Conservation (phyloP, 2,888 invertebrate genomes). For the Drosophila cracens region DNA sequence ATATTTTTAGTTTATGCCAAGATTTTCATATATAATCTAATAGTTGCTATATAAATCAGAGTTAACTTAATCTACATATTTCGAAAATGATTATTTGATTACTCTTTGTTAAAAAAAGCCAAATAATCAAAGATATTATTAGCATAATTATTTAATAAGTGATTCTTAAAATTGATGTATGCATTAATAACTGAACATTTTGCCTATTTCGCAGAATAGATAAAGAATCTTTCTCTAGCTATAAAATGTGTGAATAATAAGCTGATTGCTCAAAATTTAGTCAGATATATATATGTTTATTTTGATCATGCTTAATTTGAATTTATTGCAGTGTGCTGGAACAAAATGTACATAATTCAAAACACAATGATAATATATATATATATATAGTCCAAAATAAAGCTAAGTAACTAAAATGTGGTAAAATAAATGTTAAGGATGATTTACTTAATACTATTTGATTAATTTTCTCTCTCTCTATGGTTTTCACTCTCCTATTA, state of each 20-base stretch:
- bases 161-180: not conserved
- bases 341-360: not conserved
- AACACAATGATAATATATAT: not conserved
- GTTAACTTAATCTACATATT: too few species aligned
- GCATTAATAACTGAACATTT: not conserved
- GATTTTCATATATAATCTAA: not conserved
- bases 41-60: not conserved
- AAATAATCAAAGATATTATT: not conserved
- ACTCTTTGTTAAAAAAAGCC: not conserved
- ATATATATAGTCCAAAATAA: not conserved
- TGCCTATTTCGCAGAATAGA: not conserved
- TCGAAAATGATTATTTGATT: too few species aligned
- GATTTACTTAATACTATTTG: not conserved
- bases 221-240: not conserved
- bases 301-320: not conserved
- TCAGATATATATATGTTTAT: not conserved
- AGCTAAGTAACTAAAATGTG: not conserved
- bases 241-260: too few species aligned
- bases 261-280: not conserved
- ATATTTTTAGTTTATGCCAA: not conserved
- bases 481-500: not conserved
- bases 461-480: not conserved
- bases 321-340: not conserved
- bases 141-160: not conserved
- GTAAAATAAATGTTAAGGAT: not conserved